Evolutionary conservation across 2,888 invertebrate genomes (phyloP).

Genomic region (Steinernema carpocapsae): DNA sequence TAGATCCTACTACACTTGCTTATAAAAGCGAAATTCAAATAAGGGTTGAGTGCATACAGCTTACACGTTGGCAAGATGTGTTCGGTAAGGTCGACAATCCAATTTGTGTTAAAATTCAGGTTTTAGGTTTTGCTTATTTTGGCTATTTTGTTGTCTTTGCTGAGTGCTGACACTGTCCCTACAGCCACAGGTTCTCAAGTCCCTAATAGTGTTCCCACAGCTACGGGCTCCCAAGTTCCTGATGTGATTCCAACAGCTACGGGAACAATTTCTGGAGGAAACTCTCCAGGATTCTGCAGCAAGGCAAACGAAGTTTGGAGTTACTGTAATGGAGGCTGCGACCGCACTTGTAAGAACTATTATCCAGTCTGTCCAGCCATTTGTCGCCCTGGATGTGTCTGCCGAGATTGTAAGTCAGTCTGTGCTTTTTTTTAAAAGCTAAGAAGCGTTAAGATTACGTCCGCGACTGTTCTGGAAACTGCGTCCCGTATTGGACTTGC

Average conservation of each 20-base stretch:
- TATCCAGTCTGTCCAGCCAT: not conserved
- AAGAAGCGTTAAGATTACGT: not conserved
- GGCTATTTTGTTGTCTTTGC: too few relatives aligned
- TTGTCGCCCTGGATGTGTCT: constrained; percentile 4
- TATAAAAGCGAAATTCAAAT: too few relatives aligned
- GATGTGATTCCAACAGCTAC: not conserved
- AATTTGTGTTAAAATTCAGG: too few relatives aligned
- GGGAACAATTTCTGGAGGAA: not conserved
- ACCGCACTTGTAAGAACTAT: constrained; percentile 4
- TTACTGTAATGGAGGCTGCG: constrained; percentile 21
- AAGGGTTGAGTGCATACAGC: too few relatives aligned
- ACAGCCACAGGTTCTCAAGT: too few relatives aligned
- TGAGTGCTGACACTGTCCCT: too few relatives aligned
- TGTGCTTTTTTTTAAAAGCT: not conserved
- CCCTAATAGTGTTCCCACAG: too few relatives aligned
- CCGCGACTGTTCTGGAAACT: constrained; percentile 25
- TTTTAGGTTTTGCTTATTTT: too few relatives aligned
- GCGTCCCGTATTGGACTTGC: constrained; percentile 23
- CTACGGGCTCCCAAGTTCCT: not conserved
- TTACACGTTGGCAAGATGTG: too few relatives aligned
- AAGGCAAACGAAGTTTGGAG: not conserved
- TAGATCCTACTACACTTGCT: too few relatives aligned
- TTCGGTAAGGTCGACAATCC: too few relatives aligned
- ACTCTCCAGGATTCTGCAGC: not conserved
- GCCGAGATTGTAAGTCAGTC: not conserved